Conservation (phyloP, 2,797 vertebrate genomes). For the Otolemur crassicaudatus region DNA sequence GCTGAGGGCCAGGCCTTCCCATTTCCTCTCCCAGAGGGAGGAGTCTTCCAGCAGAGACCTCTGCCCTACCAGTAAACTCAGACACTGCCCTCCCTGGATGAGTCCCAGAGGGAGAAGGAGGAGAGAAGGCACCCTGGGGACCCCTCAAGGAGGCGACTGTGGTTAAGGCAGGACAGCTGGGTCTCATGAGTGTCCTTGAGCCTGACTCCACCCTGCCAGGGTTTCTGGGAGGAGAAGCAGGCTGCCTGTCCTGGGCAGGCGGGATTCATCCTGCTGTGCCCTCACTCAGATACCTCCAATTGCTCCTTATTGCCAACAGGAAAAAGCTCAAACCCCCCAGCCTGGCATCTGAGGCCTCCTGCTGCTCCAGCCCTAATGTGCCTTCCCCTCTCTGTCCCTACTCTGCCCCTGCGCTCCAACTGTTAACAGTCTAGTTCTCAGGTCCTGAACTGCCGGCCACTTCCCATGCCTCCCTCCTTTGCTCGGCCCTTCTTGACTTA, state of each 20-base stretch:
- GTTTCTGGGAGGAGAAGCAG: background rate
- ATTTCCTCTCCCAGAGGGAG: background rate
- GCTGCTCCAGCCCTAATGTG: background rate
- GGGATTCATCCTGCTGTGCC: background rate
- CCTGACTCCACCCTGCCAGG: background rate
- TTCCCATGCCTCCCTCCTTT: background rate
- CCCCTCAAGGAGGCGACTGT: background rate
- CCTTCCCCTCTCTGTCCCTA: no score
- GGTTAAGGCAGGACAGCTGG: background rate
- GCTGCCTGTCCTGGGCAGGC: background rate
- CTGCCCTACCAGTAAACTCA: background rate
- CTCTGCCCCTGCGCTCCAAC: background rate
- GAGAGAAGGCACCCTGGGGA: background rate
- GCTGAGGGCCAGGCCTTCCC: background rate
- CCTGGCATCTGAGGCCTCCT: background rate
- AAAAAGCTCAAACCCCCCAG: background rate
- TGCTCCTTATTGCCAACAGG: background rate
- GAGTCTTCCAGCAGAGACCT: background rate
- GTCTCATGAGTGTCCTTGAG: background rate
- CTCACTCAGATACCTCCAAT: background rate
- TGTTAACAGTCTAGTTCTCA: background rate
- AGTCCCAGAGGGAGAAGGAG: background rate
- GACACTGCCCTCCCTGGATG: background rate
- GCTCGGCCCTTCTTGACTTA: background rate
- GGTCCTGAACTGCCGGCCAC: background rate